Conservation (phyloP, 2,888 invertebrate genomes). For the Biston betularia region DNA sequence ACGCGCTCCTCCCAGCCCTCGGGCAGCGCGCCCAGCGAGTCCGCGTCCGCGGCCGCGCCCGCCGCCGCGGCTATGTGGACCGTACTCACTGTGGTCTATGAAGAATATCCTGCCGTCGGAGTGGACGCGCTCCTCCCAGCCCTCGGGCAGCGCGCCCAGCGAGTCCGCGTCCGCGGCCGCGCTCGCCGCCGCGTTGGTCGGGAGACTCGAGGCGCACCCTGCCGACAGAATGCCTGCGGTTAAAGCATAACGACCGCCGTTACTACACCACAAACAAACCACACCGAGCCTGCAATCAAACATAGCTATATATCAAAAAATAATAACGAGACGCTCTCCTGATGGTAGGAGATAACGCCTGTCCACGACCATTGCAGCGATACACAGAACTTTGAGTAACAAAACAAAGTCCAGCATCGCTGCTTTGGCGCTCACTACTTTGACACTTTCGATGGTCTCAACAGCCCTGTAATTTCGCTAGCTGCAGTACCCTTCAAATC, state of each 20-base stretch:
- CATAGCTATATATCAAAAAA: too few relatives aligned
- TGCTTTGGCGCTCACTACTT: too few relatives aligned
- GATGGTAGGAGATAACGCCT: too few relatives aligned
- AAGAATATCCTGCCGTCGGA: conserved; percentile 99
- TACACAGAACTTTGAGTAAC: too few relatives aligned
- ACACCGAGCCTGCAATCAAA: too few relatives aligned
- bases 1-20: conserved; percentile 99
- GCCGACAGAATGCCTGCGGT: conserved; percentile 26
- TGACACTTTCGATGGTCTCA: too few relatives aligned
- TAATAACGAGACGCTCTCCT: too few relatives aligned
- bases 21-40: conserved; percentile 95
- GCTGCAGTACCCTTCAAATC: too few relatives aligned
- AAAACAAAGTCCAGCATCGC: too few relatives aligned
- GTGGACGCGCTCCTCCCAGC: conserved; percentile 99
- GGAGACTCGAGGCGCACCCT: conserved; percentile 94
- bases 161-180: conserved; percentile 89
- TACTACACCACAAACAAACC: conserved; percentile 2
- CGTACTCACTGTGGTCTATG: conserved; percentile 97
- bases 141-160: conserved; percentile 97
- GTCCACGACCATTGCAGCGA: too few relatives aligned
- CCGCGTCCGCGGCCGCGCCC: conserved; percentile 81
- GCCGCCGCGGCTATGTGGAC: neutral
- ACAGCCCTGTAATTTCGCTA: too few relatives aligned
- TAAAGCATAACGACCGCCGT: conserved; percentile 11
- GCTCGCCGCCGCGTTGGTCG: conserved; percentile 78